phyloP scores from a whole-genome alignment of 2,113 vertebrate genomes.

The Melanotaenia duboulayi region DNA sequence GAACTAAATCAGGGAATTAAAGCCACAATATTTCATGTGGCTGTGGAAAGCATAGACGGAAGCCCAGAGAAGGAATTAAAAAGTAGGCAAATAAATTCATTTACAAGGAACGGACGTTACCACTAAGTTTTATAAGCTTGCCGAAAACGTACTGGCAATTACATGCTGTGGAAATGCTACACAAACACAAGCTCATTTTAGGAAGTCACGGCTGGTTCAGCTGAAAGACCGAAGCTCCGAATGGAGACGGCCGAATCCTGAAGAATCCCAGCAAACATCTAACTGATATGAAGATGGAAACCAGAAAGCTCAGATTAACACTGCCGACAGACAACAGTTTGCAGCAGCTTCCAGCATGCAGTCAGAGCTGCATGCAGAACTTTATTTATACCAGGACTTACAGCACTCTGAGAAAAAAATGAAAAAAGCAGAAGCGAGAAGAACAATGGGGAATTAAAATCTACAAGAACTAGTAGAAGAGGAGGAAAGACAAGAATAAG shows the following conservation, averaged over 20 bases:
- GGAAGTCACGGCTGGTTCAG: slow-evolving; percentile 37
- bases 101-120: slow-evolving; percentile 72
- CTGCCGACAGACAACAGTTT: neutral
- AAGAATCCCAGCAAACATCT: slow-evolving; percentile 18
- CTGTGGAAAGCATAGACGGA: slow-evolving; percentile 52
- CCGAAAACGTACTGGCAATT: slow-evolving; percentile 72
- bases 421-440: no score
- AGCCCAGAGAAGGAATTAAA: slow-evolving; percentile 57
- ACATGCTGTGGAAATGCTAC: slow-evolving; percentile 74
- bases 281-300: slow-evolving; percentile 13
- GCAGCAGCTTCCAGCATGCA: slow-evolving; percentile 10
- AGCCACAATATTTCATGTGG: slow-evolving; percentile 67
- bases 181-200: slow-evolving; percentile 62
- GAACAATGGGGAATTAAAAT: no score
- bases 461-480: no score
- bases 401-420: no score
- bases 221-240: slow-evolving; percentile 15
- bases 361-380: neutral
- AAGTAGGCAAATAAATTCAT: slow-evolving; percentile 72
- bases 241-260: slow-evolving; percentile 5
- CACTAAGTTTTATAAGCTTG: slow-evolving; percentile 71
- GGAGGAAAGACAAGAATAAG: no score
- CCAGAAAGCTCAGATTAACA: neutral
- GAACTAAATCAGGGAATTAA: slow-evolving; percentile 61
- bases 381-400: neutral